Evolutionary conservation across 2,113 vertebrate genomes (phyloP).

Genomic region (Oceanites oceanicus): DNA sequence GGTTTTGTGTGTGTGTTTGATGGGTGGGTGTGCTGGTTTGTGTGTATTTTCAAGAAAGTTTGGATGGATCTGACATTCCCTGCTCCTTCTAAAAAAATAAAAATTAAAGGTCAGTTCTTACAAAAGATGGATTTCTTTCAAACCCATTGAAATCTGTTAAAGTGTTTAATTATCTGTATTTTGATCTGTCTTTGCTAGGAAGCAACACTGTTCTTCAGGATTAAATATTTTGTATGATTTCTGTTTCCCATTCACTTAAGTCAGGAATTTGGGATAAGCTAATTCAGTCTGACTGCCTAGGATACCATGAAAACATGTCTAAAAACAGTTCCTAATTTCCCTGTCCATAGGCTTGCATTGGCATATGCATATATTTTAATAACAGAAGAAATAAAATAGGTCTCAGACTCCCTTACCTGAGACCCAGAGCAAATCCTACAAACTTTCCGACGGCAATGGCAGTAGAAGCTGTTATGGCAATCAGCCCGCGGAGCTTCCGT

Average conservation of each 20-base stretch:
- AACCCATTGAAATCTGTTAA: not conserved
- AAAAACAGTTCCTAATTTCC: not conserved
- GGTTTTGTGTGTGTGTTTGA: not conserved
- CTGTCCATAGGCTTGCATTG: not conserved
- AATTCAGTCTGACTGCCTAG: not conserved
- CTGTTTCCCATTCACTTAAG: not conserved
- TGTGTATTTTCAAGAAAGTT: not conserved
- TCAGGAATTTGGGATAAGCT: not conserved
- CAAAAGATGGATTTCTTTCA: not conserved
- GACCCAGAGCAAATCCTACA: conserved; percentile 77
- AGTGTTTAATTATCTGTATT: not conserved
- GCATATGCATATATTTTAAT: not conserved
- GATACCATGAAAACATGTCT: not conserved
- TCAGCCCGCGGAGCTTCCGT: conserved; percentile 67
- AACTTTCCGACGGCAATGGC: conserved; percentile 78
- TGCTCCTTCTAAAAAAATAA: not conserved
- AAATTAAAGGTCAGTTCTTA: not conserved
- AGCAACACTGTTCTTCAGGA: not conserved
- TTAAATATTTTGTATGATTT: not conserved
- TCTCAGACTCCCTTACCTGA: conserved; percentile 73
- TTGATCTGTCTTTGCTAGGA: not conserved
- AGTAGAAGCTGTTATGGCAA: conserved; percentile 70
- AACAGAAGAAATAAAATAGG: not conserved
- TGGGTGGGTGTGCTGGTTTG: not conserved
- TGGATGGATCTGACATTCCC: not conserved